Conservation (phyloP, 1,140 invertebrate genomes). For the Batillaria attramentaria region DNA sequence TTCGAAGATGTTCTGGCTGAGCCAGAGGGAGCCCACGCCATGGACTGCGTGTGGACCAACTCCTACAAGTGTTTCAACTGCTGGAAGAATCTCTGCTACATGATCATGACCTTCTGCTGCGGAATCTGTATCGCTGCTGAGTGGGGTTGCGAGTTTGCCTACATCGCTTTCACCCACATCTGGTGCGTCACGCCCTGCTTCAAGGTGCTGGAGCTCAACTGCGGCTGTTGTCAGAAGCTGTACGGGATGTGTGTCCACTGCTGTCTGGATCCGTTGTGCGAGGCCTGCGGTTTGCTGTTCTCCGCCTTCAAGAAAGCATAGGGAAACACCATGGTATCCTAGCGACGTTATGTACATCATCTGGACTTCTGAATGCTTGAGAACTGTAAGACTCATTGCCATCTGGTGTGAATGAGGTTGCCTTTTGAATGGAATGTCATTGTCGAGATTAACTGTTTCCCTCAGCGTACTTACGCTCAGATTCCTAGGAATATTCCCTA, state of each 20-base stretch:
- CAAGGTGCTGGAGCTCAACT: conserved; percentile 74
- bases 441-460: not conserved
- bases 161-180: conserved; percentile 77
- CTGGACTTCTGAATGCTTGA: not conserved
- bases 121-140: conserved; percentile 75
- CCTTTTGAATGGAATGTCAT: too few species aligned
- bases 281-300: conserved; percentile 50
- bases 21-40: conserved; percentile 81
- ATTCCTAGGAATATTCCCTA: not conserved
- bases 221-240: conserved; percentile 77
- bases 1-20: conserved; percentile 87
- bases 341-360: not conserved
- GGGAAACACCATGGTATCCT: not conserved
- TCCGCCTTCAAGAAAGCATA: conserved; percentile 47
- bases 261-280: conserved; percentile 50
- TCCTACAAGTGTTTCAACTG: conserved; percentile 80
- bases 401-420: not conserved
- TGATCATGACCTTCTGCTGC: conserved; percentile 78
- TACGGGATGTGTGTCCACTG: conserved; percentile 74
- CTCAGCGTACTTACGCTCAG: not conserved
- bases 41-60: conserved; percentile 83
- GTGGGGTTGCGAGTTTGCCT: conserved; percentile 82
- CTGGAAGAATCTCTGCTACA: conserved; percentile 83
- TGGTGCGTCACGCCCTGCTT: conserved; percentile 68
- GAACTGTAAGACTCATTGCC: not conserved